Conservation (phyloP, 2,888 invertebrate species). For the Horisme vitalbata region DNA sequence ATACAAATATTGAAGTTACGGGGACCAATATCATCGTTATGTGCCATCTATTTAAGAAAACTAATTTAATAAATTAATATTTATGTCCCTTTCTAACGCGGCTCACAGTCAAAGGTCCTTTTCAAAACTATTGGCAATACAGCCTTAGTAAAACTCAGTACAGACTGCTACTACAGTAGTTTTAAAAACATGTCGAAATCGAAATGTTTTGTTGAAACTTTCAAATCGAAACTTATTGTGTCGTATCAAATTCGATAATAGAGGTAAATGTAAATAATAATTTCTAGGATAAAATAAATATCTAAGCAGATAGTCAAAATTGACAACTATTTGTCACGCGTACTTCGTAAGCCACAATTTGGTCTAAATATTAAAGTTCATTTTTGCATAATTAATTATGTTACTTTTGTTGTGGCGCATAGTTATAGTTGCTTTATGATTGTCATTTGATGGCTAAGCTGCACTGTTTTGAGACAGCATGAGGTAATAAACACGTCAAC, state of each 20-base stretch:
- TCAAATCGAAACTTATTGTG: too few relatives aligned
- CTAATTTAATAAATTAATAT: conserved; percentile 30
- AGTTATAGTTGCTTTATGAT: conserved; percentile 3
- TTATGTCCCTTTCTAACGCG: conserved; percentile 13
- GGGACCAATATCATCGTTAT: conserved; percentile 66
- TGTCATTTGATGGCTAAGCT: conserved; percentile 18
- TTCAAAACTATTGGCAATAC: conserved; percentile 9
- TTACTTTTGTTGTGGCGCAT: conserved; percentile 3
- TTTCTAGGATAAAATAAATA: conserved; percentile 4
- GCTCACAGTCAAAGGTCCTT: conserved; percentile 9
- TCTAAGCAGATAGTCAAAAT: conserved; percentile 3
- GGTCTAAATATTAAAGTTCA: too few relatives aligned
- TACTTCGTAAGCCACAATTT: conserved; percentile 5
- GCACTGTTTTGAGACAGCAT: conserved; percentile 5
- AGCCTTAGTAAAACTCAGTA: conserved; percentile 12
- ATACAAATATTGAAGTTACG: conserved; percentile 51
- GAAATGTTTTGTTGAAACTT: too few relatives aligned
- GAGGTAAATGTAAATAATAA: conserved; percentile 17
- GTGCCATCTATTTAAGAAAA: conserved; percentile 63
- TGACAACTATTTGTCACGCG: conserved; percentile 11
- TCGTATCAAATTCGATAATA: conserved; percentile 1
- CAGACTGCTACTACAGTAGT: background rate
- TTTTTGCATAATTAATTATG: too few relatives aligned
- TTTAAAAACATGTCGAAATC: conserved; percentile 7
- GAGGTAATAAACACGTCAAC: conserved; percentile 19